Conservation (phyloP, 2,888 invertebrate genomes). For the Drosophila tanythrix region DNA sequence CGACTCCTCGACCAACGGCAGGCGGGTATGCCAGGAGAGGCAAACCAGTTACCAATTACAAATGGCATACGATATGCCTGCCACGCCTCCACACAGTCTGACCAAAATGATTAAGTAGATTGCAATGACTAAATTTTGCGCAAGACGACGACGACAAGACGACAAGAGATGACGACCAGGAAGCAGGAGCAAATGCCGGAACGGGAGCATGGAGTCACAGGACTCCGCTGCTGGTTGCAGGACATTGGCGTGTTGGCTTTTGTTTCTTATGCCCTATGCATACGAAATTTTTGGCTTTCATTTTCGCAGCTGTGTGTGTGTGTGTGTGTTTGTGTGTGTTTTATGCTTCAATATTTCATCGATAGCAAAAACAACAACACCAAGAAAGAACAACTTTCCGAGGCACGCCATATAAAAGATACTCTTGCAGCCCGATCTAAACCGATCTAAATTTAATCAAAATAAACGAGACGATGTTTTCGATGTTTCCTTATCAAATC, state of each 20-base stretch:
- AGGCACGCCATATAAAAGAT: neutral
- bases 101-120: conserved; percentile 80
- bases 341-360: conserved; percentile 68
- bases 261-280: conserved; percentile 77
- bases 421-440: neutral
- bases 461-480: neutral
- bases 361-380: conserved; percentile 54
- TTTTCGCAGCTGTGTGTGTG: conserved; percentile 33
- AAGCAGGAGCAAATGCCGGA: neutral
- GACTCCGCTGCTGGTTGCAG: conserved; percentile 22
- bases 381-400: conserved; percentile 25
- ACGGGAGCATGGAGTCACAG: neutral
- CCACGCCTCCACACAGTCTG: conserved; percentile 31
- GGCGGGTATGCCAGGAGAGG: conserved; percentile 2
- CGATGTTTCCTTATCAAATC: neutral
- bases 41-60: conserved; percentile 67
- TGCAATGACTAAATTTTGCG: conserved; percentile 77
- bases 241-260: conserved; percentile 68
- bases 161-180: conserved; percentile 47
- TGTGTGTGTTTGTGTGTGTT: conserved; percentile 3
- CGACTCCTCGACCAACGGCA: conserved; percentile 31
- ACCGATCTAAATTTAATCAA: too few species aligned
- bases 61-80: conserved; percentile 54
- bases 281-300: conserved; percentile 63
- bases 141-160: conserved; percentile 51